Evolutionary conservation across 2,797 vertebrate genomes (phyloP).

Genomic region (Enteromius radiatus): DNA sequence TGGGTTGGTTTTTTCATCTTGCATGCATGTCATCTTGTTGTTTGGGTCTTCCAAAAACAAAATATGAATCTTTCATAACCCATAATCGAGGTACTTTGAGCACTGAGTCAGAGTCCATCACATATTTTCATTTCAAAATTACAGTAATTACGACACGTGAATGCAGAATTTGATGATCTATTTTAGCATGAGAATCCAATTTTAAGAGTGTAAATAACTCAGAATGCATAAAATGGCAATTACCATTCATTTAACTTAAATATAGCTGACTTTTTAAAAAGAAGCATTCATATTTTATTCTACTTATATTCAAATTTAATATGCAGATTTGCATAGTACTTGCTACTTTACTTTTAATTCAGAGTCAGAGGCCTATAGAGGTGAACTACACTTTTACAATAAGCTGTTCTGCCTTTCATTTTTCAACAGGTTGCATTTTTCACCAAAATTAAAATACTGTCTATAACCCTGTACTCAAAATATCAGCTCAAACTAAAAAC

Average conservation of each 20-base stretch:
- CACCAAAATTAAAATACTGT: neutral
- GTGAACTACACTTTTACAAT: neutral
- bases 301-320: neutral
- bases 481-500: slow-evolving; percentile 48
- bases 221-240: neutral
- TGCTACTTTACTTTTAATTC: neutral
- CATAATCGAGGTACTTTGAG: no score
- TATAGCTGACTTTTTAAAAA: neutral
- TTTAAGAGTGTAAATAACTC: neutral
- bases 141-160: no score
- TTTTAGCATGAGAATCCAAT: no score
- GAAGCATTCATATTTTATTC: neutral
- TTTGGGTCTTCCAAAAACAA: no score
- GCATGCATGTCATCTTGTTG: no score
- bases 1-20: no score
- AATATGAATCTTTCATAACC: no score
- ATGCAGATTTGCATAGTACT: neutral
- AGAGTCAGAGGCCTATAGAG: neutral
- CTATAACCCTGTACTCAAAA: neutral
- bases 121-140: no score
- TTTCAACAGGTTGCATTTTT: slow-evolving; percentile 1
- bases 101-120: no score
- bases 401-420: no score
- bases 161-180: no score
- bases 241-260: neutral